Conservation (phyloP, 1,140 invertebrate genomes). For the Leguminivora glycinivorella region DNA sequence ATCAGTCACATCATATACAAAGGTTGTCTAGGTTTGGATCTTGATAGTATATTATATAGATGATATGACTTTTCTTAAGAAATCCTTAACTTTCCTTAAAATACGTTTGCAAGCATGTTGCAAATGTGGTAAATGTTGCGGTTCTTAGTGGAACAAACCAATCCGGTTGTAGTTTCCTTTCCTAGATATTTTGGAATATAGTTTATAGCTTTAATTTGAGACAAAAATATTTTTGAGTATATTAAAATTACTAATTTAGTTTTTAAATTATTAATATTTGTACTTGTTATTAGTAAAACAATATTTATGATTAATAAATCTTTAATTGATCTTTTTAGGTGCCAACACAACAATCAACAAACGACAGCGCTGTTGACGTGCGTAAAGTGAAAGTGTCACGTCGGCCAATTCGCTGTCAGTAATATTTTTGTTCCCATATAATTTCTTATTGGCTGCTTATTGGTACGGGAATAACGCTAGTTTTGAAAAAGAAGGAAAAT, state of each 20-base stretch:
- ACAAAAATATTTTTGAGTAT: neutral
- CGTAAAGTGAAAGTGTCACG: constrained; percentile 77
- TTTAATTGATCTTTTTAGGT: constrained; percentile 44
- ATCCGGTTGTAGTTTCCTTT: neutral
- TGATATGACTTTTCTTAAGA: too few species aligned
- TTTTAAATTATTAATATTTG: neutral
- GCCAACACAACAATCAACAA: constrained; percentile 61
- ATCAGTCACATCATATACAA: too few species aligned
- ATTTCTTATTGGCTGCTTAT: constrained; percentile 40
- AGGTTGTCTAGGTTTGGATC: too few species aligned
- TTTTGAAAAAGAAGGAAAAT: constrained; percentile 5
- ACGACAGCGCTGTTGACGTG: constrained; percentile 68
- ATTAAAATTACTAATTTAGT: neutral
- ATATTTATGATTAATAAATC: constrained; percentile 20
- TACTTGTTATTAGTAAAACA: neutral
- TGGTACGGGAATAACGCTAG: constrained; percentile 38
- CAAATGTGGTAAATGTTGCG: neutral
- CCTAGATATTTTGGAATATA: too few species aligned
- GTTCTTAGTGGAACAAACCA: neutral
- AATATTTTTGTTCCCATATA: constrained; percentile 47
- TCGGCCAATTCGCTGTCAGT: constrained; percentile 62
- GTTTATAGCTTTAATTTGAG: too few species aligned
- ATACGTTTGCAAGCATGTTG: too few species aligned
- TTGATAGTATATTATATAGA: too few species aligned
- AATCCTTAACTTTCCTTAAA: too few species aligned